Evolutionary conservation across 2,888 invertebrate species (phyloP), one percentile per base, ranked within the genome.

Genomic region (Petrophora chlorosata): DNA sequence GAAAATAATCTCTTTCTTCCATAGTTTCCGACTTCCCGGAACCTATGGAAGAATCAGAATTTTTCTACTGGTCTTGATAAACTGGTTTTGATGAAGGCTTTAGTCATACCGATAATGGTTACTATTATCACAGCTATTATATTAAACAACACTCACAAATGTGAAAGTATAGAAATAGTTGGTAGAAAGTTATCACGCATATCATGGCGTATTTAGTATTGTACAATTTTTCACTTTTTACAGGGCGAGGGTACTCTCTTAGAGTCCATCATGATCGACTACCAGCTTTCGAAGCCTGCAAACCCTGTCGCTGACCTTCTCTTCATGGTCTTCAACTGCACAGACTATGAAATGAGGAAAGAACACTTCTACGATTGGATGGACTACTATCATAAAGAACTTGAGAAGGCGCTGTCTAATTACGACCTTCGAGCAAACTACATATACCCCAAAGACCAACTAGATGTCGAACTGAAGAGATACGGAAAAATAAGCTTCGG

Each of bases 211-310:
- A 5, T 25, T 33, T 8, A 12, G 12, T 12, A n/a, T 33, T 33
- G 2, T 15, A n/a, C 8, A 28, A 19, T 19, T 19, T 19, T 7
- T 7, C 7, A 5, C 19, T 4, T 22, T 68, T n/a, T n/a, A n/a
- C 63, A 74, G 72, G 59, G 45, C 1, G 59, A 63, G 0, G n/a
- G n/a, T n/a, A 43, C 34, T 4, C 49, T 65, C 3, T 35, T 53
- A 0, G 53, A 61, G 10, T 59, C 59, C 2, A 54, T 72, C 2
- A 58, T 73, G 50, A 71, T 76, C n/a, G 73, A 76, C 42, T 76
- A 74, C 38, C 74, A 76, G 42, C 1, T 66, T 0, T 49, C 69
- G 0, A 59, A 47, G 13, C 59, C 60, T 19, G 44, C 46, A 2
- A 60, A 49, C 10, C 74, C 73, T 5, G 67, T 55, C 1, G 23